Evolutionary conservation across 2,797 vertebrate species (phyloP).

Genomic region (Synaphobranchus kaupii): DNA sequence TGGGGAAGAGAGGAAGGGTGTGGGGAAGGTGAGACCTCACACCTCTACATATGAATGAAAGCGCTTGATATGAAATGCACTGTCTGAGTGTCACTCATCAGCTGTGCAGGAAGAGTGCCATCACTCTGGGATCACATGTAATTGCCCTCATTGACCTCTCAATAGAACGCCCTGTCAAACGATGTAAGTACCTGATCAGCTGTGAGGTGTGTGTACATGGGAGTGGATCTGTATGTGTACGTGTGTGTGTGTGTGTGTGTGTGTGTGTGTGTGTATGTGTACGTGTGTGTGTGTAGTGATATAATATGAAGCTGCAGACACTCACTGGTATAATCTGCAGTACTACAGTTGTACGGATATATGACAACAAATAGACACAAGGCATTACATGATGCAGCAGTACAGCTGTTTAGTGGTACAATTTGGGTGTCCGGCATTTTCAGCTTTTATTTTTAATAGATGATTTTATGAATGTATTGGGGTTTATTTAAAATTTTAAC

Average conservation of each 20-base stretch:
- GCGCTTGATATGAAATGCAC: not conserved
- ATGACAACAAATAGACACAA: no score
- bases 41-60: not conserved
- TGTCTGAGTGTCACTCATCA: not conserved
- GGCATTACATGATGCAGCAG: no score
- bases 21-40: not conserved
- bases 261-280: no score
- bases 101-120: slow-evolving; percentile 9
- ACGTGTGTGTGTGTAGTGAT: no score
- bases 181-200: not conserved
- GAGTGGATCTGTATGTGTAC: not conserved
- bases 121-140: slow-evolving; percentile 14
- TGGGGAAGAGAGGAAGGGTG: not conserved
- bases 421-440: no score
- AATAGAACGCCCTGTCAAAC: not conserved
- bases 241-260: not conserved
- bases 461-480: no score
- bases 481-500: no score
- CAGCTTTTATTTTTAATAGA: no score
- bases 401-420: no score
- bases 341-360: no score
- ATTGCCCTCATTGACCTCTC: slow-evolving; percentile 23
- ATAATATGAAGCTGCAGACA: no score
- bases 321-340: no score
- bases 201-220: not conserved